Evolutionary conservation across 2,113 vertebrate genomes (phyloP).

Genomic region (Cyprinodon brontotheroides): DNA sequence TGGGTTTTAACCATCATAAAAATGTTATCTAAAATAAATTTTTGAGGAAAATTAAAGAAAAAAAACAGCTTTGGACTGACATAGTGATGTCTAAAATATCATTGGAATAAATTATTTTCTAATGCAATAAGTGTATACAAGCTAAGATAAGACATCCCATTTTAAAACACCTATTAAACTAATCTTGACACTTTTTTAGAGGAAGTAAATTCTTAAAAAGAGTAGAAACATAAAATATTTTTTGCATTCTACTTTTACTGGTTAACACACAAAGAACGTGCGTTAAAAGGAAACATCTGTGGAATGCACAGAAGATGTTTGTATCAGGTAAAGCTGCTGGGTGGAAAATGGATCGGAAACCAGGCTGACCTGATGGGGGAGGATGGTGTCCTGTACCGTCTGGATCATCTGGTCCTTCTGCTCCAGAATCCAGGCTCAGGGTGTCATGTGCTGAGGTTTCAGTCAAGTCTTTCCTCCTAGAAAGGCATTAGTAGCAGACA

Average conservation of each 20-base stretch:
- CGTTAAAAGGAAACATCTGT: constrained; percentile 2
- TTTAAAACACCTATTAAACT: too few species aligned
- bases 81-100: too few species aligned
- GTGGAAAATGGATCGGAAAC: neutral
- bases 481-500: neutral
- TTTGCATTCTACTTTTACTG: neutral
- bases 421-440: constrained; percentile 60
- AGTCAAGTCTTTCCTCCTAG: constrained; percentile 80
- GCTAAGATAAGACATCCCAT: too few species aligned
- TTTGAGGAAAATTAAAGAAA: too few species aligned
- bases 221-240: neutral
- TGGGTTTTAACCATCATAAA: too few species aligned
- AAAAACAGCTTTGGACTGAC: too few species aligned
- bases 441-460: constrained; percentile 73
- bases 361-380: constrained; percentile 52
- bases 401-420: constrained; percentile 60
- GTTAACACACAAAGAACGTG: neutral
- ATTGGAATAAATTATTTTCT: too few species aligned
- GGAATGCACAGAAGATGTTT: neutral
- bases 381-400: constrained; percentile 42
- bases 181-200: neutral
- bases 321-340: neutral
- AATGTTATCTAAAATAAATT: too few species aligned
- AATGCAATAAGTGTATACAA: too few species aligned
- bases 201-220: neutral